Conservation (phyloP, 2,888 invertebrate species). For the Caenorhabditis afra region DNA sequence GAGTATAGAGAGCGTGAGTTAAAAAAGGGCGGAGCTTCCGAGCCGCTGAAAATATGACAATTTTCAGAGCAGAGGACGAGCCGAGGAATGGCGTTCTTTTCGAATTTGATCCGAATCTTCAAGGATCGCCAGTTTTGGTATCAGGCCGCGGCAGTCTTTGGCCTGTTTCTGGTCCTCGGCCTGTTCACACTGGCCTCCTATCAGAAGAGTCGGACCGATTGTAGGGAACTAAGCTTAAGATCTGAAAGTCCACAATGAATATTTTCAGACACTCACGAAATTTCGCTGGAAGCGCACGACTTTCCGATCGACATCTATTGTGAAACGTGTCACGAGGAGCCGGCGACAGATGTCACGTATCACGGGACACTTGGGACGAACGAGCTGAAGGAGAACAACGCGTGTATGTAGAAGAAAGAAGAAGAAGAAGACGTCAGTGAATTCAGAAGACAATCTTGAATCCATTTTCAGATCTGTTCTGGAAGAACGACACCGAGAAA, state of each 20-base stretch:
- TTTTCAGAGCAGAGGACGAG: slow-evolving; percentile 20
- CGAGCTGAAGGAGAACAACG: slow-evolving; percentile 23
- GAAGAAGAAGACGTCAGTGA: no score
- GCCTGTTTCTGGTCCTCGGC: slow-evolving; percentile 13
- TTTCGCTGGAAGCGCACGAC: slow-evolving; percentile 13
- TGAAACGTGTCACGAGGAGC: slow-evolving; percentile 10
- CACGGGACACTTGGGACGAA: neutral
- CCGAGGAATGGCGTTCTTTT: slow-evolving; percentile 13
- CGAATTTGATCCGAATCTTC: slow-evolving; percentile 26
- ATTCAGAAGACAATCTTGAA: neutral
- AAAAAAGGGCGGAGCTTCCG: no score
- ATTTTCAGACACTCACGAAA: slow-evolving; percentile 32
- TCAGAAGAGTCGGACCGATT: neutral
- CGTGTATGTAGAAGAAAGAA: slow-evolving; percentile 1
- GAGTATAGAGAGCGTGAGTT: slow-evolving; percentile 12
- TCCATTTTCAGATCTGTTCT: slow-evolving; percentile 18
- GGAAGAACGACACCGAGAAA: slow-evolving; percentile 7
- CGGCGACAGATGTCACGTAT: slow-evolving; percentile 2
- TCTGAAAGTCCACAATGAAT: no score
- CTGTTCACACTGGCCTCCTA: slow-evolving; percentile 14
- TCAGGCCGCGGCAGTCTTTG: slow-evolving; percentile 9
- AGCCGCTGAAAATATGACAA: no score
- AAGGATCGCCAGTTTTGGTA: slow-evolving; percentile 21
- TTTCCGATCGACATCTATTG: slow-evolving; percentile 27
- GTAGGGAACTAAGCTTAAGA: no score